phyloP scores from a whole-genome alignment of 2,113 vertebrate genomes.

The Mobula hypostoma region DNA sequence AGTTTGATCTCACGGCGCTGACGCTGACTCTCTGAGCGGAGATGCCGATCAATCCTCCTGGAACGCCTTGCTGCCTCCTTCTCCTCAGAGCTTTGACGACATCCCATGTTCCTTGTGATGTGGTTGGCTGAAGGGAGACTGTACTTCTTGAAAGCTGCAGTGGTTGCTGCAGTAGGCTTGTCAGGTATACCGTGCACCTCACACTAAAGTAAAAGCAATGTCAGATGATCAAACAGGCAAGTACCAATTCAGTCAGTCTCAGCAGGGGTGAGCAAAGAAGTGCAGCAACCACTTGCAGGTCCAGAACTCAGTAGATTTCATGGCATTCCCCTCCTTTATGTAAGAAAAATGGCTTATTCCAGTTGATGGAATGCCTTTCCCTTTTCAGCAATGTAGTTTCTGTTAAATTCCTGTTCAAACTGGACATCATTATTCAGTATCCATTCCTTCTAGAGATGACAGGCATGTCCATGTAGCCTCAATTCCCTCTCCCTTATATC shows the following conservation, averaged over 20 bases:
- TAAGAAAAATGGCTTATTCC: constrained; percentile 50
- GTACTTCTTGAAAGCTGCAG: constrained; percentile 37
- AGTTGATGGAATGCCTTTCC: constrained; percentile 49
- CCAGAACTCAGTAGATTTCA: constrained; percentile 53
- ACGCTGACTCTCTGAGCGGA: constrained; percentile 95
- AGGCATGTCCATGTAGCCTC: not conserved
- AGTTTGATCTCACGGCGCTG: constrained; percentile 96
- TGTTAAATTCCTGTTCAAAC: constrained; percentile 42
- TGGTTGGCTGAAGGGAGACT: constrained; percentile 45
- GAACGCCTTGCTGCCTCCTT: constrained; percentile 97
- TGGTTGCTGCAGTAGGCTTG: constrained; percentile 22
- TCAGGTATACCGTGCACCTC: not conserved
- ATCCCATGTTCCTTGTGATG: constrained; percentile 83
- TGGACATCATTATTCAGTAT: constrained; percentile 52
- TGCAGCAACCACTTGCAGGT: constrained; percentile 49
- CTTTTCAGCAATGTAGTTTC: constrained; percentile 44
- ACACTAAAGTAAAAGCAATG: constrained; percentile 33
- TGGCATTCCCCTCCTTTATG: constrained; percentile 48
- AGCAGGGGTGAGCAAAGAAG: constrained; percentile 40
- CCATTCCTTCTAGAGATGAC: constrained; percentile 10
- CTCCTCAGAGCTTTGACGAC: constrained; percentile 98
- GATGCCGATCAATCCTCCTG: constrained; percentile 92
- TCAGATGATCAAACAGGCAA: constrained; percentile 40
- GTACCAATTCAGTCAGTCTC: constrained; percentile 47
- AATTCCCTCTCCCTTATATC: constrained; percentile 8